Evolutionary conservation across 2,888 invertebrate species (phyloP).

Genomic region (Cheilosia impressa): DNA sequence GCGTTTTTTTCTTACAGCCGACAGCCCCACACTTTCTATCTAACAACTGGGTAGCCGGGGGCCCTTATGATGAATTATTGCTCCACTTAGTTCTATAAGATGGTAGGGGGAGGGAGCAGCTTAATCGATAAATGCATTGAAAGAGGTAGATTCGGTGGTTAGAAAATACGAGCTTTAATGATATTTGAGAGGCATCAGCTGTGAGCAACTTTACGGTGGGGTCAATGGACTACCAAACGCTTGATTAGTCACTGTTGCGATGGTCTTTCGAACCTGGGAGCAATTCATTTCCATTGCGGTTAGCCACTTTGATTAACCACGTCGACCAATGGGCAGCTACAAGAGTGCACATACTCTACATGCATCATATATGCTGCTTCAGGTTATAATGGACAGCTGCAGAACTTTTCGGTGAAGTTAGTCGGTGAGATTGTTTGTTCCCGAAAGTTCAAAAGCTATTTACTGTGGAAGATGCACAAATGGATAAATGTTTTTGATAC

Average conservation of each 20-base stretch:
- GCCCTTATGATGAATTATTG: constrained; percentile 12
- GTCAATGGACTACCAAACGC: constrained; percentile 49
- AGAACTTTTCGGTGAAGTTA: too few relatives aligned
- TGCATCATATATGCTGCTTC: too few relatives aligned
- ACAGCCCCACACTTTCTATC: neutral
- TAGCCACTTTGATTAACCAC: neutral
- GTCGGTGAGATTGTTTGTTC: too few relatives aligned
- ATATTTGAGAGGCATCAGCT: neutral
- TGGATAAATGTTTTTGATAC: too few relatives aligned
- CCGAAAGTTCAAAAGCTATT: too few relatives aligned
- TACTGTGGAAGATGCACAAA: too few relatives aligned
- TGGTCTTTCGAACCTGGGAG: neutral
- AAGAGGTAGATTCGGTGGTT: neutral
- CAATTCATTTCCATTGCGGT: neutral
- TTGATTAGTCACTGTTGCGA: constrained; percentile 31
- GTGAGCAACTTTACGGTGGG: constrained; percentile 4
- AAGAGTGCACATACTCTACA: too few relatives aligned
- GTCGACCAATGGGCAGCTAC: neutral
- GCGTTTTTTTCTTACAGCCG: neutral
- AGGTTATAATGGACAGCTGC: too few relatives aligned
- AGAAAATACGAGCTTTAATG: neutral
- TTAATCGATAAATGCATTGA: constrained; percentile 7
- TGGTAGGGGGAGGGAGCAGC: neutral
- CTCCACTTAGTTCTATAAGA: constrained; percentile 7
- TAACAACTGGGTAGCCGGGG: neutral